Base-by-base conservation (phyloP, 2,113 vertebrate genomes). In the Chionodraco myersi region DNA sequence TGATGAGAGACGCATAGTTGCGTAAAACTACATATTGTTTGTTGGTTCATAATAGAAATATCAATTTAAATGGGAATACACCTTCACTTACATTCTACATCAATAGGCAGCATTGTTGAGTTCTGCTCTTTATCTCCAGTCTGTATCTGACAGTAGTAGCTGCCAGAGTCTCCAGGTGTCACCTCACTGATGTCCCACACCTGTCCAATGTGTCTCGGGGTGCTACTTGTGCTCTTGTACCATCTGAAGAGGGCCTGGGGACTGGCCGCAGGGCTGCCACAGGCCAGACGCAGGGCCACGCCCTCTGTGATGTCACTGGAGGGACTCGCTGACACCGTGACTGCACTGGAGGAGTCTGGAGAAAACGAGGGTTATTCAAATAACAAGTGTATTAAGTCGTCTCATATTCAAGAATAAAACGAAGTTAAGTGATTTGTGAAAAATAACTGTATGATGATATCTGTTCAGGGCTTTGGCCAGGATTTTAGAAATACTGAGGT, bases 81-180 rank as follows among this genome's bases (percentile, higher is more conserved):
- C 11, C 14, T 26, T 62, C 9, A 86, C 92, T 89, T 74, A 93
- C 92, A 92, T 52, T 91, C 71, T 6, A 92, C 85, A 48, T 90
- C 61, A 16, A 92, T 14, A 1, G 1, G 1, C 23, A 91, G 14
- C 16, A 13, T 5, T 8, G 54, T 41, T 11, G 91, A 92, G 23
- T 45, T 91, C 36, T 78, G 70, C 21, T 58, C 58, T 18, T 48
- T 8, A 0, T 88, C 82, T 61, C 65, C 80, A n/a, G 72, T 78
- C 54, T 80, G 79, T 9, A 86, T 74, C 75, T 91, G 83, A 73
- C 92, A 93, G 72, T 72, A 82, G 80, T 87, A 93, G 52, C 57
- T 84, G 4, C 89, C 91, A 6, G 88, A 85, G 26, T 76, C 49
- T 16, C 65, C 61, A 10, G 70, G 59, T 7, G 58, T 73, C 12